A percentile compares a stretch with the other conserved stretches of the same genome.
Conservation (phyloP, 2,888 invertebrate species). For the Catocala fraxini region DNA sequence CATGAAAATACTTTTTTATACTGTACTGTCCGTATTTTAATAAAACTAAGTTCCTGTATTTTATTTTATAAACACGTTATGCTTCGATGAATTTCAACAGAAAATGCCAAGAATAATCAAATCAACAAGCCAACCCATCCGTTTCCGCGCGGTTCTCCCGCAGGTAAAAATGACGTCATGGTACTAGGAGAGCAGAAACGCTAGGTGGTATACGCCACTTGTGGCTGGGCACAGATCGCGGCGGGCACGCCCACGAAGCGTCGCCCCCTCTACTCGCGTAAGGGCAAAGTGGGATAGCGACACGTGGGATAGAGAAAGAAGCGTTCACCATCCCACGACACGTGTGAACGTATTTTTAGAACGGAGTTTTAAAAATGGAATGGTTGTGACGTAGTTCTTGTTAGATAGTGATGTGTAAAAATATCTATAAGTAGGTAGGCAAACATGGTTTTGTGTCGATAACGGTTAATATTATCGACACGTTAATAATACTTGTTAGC, state of each 20-base stretch:
- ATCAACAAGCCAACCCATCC: slow-evolving; percentile 37
- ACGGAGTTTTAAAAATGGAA: slow-evolving; percentile 17
- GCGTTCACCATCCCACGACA: background rate
- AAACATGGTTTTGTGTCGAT: background rate
- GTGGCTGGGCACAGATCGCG: slow-evolving; percentile 39
- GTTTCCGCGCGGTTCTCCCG: slow-evolving; percentile 52
- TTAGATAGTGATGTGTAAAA: slow-evolving; percentile 4
- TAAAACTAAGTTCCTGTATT: too few relatives aligned
- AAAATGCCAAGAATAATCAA: slow-evolving; percentile 3
- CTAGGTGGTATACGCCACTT: slow-evolving; percentile 48
- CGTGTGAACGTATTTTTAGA: slow-evolving; percentile 20
- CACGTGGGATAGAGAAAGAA: slow-evolving; percentile 20
- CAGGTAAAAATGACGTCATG: slow-evolving; percentile 67
- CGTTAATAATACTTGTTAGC: slow-evolving; percentile 4
- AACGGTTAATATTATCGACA: slow-evolving; percentile 10
- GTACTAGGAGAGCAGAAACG: slow-evolving; percentile 72
- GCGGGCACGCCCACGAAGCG: slow-evolving; percentile 69
- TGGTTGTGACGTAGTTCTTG: slow-evolving; percentile 6
- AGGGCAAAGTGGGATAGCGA: slow-evolving; percentile 35
- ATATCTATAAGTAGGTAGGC: slow-evolving; percentile 4
- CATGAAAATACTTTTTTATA: too few relatives aligned
- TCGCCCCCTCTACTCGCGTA: slow-evolving; percentile 62
- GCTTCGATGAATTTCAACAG: background rate
- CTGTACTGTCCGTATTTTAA: too few relatives aligned
- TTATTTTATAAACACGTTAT: too few relatives aligned